Evolutionary conservation across 1,140 invertebrate species (phyloP).

Genomic region (Drosophila equinoxialis): DNA sequence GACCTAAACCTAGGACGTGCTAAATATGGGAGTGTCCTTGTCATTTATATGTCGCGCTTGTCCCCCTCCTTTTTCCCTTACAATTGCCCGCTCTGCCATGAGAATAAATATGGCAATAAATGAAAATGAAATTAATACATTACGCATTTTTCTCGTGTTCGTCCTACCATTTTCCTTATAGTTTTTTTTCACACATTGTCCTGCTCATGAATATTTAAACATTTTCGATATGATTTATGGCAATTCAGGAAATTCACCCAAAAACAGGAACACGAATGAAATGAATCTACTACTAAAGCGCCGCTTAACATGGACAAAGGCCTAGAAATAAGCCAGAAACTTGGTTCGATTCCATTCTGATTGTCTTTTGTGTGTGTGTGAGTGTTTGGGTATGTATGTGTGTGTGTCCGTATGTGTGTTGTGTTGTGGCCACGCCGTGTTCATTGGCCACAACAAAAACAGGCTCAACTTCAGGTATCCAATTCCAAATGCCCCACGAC

Average conservation of each 20-base stretch:
- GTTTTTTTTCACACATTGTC: slow-evolving; percentile 68
- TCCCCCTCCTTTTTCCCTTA: slow-evolving; percentile 43
- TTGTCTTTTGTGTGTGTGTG: slow-evolving; percentile 3
- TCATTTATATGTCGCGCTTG: slow-evolving; percentile 78
- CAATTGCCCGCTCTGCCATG: slow-evolving; percentile 56
- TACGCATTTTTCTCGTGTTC: slow-evolving; percentile 41
- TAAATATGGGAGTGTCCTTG: slow-evolving; percentile 83
- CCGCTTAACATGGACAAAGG: slow-evolving; percentile 24
- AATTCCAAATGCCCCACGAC: slow-evolving; percentile 53
- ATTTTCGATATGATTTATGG: slow-evolving; percentile 71
- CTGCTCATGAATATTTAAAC: slow-evolving; percentile 76
- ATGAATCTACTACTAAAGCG: slow-evolving; percentile 30
- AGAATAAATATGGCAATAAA: slow-evolving; percentile 76
- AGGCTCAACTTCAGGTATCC: slow-evolving; percentile 67
- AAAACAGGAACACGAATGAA: slow-evolving; percentile 31
- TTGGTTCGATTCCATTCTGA: slow-evolving; percentile 14
- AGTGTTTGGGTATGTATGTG: not conserved
- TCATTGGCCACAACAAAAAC: slow-evolving; percentile 57
- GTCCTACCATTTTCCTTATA: slow-evolving; percentile 19
- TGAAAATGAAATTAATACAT: slow-evolving; percentile 82
- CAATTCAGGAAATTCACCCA: slow-evolving; percentile 18
- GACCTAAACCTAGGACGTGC: slow-evolving; percentile 63
- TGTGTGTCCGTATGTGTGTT: not conserved
- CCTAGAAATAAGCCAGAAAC: slow-evolving; percentile 6
- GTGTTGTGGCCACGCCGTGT: slow-evolving; percentile 52